Conservation (phyloP, 1,140 invertebrate species). For the Drosophila repleta region DNA sequence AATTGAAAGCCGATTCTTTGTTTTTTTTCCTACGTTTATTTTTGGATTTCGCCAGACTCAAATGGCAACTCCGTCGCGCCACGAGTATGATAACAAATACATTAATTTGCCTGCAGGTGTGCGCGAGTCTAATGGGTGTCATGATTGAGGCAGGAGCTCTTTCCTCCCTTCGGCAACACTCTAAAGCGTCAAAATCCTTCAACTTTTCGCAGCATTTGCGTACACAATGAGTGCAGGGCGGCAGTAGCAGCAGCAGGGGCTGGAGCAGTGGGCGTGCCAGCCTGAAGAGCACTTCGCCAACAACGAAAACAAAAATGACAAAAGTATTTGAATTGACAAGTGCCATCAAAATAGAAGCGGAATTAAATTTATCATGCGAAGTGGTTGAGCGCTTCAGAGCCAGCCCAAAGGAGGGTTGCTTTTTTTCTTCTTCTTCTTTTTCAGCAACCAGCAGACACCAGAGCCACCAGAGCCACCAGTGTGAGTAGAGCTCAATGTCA, state of each 20-base stretch:
- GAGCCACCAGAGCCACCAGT: neutral
- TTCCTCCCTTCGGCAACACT: conserved; percentile 34
- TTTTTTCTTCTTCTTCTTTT: neutral
- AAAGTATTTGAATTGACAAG: conserved; percentile 82
- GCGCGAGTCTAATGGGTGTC: conserved; percentile 44
- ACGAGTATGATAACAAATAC: conserved; percentile 18
- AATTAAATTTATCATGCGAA: conserved; percentile 81
- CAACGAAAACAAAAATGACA: conserved; percentile 56
- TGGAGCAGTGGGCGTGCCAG: conserved; percentile 33
- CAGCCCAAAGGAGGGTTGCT: conserved; percentile 40
- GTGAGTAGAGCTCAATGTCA: conserved; percentile 36
- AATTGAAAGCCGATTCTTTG: conserved; percentile 22
- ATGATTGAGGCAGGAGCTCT: conserved; percentile 33
- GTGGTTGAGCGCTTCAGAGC: conserved; percentile 44
- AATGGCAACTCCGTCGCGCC: neutral
- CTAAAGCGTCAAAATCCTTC: conserved; percentile 80
- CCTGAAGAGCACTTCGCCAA: conserved; percentile 59
- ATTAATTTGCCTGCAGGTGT: conserved; percentile 77
- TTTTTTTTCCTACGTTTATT: neutral
- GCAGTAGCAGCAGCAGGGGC: neutral
- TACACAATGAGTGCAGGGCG: conserved; percentile 43
- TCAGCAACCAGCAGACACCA: conserved; percentile 15
- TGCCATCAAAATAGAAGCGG: conserved; percentile 81
- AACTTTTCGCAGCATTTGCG: conserved; percentile 77
- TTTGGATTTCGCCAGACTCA: neutral